phyloP scores from a whole-genome alignment of 2,113 vertebrate genomes.

The Etheostoma cragini region DNA sequence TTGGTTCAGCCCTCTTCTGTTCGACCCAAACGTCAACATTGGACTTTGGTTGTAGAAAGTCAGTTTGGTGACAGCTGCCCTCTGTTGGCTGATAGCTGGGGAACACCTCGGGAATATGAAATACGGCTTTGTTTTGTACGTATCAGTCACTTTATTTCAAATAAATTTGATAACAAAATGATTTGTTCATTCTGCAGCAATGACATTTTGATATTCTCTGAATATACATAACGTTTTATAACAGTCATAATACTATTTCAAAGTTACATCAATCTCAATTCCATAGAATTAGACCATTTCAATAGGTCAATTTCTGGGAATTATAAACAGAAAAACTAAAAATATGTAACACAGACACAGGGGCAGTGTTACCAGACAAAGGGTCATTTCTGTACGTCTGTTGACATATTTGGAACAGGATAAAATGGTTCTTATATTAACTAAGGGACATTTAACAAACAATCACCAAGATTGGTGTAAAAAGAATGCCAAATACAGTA shows the following conservation, averaged over 20 bases:
- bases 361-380: conserved; percentile 8
- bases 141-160: conserved; percentile 66
- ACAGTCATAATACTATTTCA: conserved; percentile 73
- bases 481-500: background rate
- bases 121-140: background rate
- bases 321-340: background rate
- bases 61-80: conserved; percentile 24
- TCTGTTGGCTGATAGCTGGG: conserved; percentile 39
- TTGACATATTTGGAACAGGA: conserved; percentile 7
- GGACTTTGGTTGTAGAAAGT: background rate
- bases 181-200: conserved; percentile 78
- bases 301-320: conserved; percentile 42
- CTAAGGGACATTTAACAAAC: conserved; percentile 10
- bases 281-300: conserved; percentile 46
- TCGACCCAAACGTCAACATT: conserved; percentile 9
- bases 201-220: conserved; percentile 53
- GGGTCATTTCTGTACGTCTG: conserved; percentile 5
- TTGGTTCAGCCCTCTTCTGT: background rate
- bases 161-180: conserved; percentile 74
- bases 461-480: background rate
- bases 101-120: background rate
- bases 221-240: conserved; percentile 77
- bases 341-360: conserved; percentile 4
- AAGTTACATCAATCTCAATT: conserved; percentile 57
- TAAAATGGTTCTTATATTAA: background rate